Percentiles rank a stretch among this genome's conserved stretches.
phyloP scores from a whole-genome alignment of 2,113 vertebrate genomes.

The Ovis canadensis region DNA sequence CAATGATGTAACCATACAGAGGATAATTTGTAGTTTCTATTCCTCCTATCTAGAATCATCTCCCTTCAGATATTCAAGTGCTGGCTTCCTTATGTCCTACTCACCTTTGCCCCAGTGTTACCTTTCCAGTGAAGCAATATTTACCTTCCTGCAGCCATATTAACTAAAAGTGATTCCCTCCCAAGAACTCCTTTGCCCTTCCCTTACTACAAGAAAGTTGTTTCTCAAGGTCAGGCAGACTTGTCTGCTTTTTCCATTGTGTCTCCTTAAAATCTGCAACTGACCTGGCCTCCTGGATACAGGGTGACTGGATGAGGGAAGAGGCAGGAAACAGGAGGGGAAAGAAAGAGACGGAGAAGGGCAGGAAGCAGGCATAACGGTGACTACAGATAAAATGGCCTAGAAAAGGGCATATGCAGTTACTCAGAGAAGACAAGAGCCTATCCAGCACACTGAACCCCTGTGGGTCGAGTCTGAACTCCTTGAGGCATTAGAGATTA shows the following conservation, averaged over 20 bases:
- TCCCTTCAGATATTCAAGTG: not conserved
- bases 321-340: not conserved
- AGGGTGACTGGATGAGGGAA: not conserved
- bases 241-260: not conserved
- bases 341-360: not conserved
- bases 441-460: not conserved
- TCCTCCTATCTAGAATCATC: not conserved
- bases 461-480: not conserved
- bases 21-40: not conserved
- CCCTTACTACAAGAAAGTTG: not conserved
- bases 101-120: not conserved
- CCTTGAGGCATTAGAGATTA: not conserved
- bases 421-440: not conserved
- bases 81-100: not conserved
- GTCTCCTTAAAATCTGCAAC: not conserved
- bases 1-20: not conserved
- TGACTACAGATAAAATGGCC: not conserved
- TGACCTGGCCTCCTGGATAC: not conserved
- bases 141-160: not conserved
- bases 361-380: not conserved
- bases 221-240: not conserved
- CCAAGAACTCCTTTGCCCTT: not conserved
- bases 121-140: not conserved
- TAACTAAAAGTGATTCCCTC: not conserved
- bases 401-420: not conserved